A percentile compares a stretch with the other conserved stretches of the same genome.
Evolutionary conservation across 2,113 vertebrate species (phyloP).

Genomic region (Tauraco erythrolophus): DNA sequence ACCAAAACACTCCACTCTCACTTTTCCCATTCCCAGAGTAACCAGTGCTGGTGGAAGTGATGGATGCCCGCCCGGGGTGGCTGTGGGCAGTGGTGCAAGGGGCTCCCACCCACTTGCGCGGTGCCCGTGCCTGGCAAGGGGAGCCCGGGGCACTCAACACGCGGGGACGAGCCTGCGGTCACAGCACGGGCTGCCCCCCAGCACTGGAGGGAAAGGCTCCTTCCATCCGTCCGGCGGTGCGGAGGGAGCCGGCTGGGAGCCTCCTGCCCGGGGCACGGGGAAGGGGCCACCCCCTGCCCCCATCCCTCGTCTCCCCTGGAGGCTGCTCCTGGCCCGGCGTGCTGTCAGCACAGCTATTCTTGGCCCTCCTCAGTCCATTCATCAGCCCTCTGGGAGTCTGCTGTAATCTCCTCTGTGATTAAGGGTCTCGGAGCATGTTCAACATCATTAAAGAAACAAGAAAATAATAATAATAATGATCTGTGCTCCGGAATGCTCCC

Average conservation of each 20-base stretch:
- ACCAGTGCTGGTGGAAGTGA: background rate
- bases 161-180: too few species aligned
- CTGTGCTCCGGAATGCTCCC: background rate
- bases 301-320: background rate
- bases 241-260: background rate
- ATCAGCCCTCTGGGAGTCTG: background rate
- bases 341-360: background rate
- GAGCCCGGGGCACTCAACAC: background rate
- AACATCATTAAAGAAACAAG: background rate
- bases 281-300: background rate
- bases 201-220: background rate
- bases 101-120: background rate
- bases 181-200: background rate
- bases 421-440: background rate
- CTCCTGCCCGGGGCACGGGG: background rate
- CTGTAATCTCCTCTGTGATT: conserved; percentile 5
- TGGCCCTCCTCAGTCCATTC: background rate
- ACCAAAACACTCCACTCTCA: rapidly evolving
- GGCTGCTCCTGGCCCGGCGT: background rate
- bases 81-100: rapidly evolving
- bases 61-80: background rate
- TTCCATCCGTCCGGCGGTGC: rapidly evolving
- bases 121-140: rapidly evolving
- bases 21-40: background rate
- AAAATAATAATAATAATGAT: background rate